Base-by-base conservation (phyloP, 2,113 vertebrate species). In the Solenodon paradoxus region DNA sequence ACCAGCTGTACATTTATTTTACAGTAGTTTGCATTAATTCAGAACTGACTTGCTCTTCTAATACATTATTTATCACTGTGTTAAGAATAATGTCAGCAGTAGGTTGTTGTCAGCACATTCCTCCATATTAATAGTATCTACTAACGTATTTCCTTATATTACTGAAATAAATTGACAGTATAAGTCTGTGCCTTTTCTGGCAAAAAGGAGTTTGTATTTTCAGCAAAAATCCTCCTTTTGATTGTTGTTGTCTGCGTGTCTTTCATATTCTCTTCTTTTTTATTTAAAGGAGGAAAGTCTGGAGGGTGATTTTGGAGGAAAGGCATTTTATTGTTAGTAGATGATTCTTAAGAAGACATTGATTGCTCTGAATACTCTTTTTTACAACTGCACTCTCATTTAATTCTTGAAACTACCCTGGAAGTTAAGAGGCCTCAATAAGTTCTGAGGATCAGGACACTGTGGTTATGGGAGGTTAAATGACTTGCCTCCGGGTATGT, bases 61-160 rank as follows among this genome's bases (percentile, higher is more conserved):
- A 96, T 97, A 83, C 61, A 96, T 97, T 97, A 98, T 98, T 98
- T 98, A 98, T 97, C 95, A 90, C 95, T 94, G 59, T 84, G 72
- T 98, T 98, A 85, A 97, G 47, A 95, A 96, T 86, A 94, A 89
- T 96, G 83, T 95, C 96, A 96, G 72, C 94, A 42, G 61, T 94
- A n/a, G 92, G 85, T 81, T 83, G 86, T 96, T 97, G 96, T 96
- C 90, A 94, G 94, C 80, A 45, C 96, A 79, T 97, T 98, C 95
- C 90, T 98, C 68, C 95, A 96, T 97, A 93, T 97, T 98, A 97
- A 80, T 93, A 93, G 57, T 96, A 96, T 94, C 94, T 94, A 69
- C 92, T 96, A 96, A 85, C 88, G 71, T 10, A 19, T 95, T 97
- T 97, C 94, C 80, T 97, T 97, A 59, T 42, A 92, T 22, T 19